Evolutionary conservation across 2,888 invertebrate species (phyloP).

Genomic region (Nephrotoma guestfalica): DNA sequence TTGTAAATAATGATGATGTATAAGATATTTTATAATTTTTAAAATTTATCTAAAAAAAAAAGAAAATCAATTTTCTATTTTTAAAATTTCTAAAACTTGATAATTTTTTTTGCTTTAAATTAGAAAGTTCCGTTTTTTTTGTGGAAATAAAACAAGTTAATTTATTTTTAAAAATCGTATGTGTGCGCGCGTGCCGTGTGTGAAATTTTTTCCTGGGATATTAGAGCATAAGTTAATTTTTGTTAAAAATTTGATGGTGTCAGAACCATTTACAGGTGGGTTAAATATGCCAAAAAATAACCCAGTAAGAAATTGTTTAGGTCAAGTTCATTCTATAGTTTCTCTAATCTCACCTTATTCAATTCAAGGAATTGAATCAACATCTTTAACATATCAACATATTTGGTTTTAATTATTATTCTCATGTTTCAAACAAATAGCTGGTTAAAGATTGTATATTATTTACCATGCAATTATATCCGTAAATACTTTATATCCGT

Average conservation of each 20-base stretch:
- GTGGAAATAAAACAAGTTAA: neutral
- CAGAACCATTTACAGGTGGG: neutral
- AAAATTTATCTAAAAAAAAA: neutral
- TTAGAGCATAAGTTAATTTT: neutral
- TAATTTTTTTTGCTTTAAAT: neutral
- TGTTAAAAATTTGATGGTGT: neutral
- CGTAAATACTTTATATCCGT: too few species aligned
- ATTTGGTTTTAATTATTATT: too few species aligned
- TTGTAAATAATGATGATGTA: neutral
- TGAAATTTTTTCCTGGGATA: neutral
- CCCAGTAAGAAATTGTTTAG: too few species aligned
- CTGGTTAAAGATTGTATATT: too few species aligned
- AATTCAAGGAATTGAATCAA: too few species aligned
- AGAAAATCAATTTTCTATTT: neutral
- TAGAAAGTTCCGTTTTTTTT: neutral
- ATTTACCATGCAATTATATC: too few species aligned
- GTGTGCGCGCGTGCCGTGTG: neutral
- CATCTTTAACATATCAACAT: too few species aligned
- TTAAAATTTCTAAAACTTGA: neutral
- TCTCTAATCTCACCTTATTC: too few species aligned
- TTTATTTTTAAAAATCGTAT: neutral
- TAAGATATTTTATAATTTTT: neutral
- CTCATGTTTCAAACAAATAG: too few species aligned
- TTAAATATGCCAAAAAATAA: neutral
- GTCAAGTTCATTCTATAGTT: too few species aligned